Percentiles rank a stretch among this genome's conserved stretches.
These are phyloP conservation scores for Hippocampus abdominalis DNA, from an alignment of 2,113 vertebrate genomes.

Conservation along the genomic window DNA sequence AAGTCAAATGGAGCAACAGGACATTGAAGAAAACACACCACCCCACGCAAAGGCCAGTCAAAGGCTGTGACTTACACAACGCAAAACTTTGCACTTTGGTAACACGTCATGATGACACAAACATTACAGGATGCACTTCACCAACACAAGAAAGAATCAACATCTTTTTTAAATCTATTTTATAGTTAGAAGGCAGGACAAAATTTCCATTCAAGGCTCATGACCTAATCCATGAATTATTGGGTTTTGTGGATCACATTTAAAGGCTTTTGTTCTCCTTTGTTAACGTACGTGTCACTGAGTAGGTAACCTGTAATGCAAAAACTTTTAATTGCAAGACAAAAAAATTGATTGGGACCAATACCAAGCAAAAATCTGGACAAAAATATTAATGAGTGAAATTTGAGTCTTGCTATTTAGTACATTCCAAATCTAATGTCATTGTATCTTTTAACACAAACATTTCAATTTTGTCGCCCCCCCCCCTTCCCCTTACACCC, in stretches of 20 bases:
- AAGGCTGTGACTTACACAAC: conserved; percentile 15
- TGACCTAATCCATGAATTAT: neutral
- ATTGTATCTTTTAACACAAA: conserved; percentile 4
- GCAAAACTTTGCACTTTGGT: conserved; percentile 22
- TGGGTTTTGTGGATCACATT: neutral
- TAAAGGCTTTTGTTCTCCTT: neutral
- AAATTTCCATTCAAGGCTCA: neutral
- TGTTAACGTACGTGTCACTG: neutral
- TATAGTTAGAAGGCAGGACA: neutral
- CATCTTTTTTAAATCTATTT: neutral
- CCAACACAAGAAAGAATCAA: neutral
- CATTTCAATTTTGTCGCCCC: conserved; percentile 35
- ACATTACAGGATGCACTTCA: conserved; percentile 27
- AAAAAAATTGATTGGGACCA: neutral
- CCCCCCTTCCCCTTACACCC: neutral
- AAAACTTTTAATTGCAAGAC: neutral
- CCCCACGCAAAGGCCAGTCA: conserved; percentile 29
- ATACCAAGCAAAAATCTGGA: neutral
- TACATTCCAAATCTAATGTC: neutral
- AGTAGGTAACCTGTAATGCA: neutral
- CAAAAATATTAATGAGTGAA: neutral
- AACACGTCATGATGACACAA: conserved; percentile 21
- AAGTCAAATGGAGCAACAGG: conserved; percentile 62
- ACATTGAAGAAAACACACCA: conserved; percentile 50
- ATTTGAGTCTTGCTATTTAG: neutral